These are phyloP conservation scores for Strigops habroptila DNA, from an alignment of 2,113 vertebrate species.

Conservation along the genomic window DNA sequence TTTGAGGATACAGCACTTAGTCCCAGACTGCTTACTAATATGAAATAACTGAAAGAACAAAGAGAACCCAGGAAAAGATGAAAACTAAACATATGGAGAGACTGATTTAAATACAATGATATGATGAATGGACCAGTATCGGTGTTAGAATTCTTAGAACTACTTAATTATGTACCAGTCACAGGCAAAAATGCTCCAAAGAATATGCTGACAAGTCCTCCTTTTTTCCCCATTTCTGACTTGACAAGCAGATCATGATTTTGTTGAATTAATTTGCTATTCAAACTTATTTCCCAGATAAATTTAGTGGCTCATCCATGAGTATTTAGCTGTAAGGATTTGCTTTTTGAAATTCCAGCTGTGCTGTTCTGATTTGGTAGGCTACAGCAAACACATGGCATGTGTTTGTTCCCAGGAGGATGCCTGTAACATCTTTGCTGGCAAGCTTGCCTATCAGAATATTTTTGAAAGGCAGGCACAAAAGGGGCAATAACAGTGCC, in stretches of 20 bases:
- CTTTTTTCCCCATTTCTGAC: not conserved
- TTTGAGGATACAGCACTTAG: not conserved
- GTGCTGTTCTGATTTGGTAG: conserved; percentile 28
- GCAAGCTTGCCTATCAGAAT: not conserved
- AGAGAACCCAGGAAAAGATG: not conserved
- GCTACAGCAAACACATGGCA: not conserved
- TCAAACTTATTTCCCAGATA: conserved; percentile 46
- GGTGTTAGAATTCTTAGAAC: not conserved
- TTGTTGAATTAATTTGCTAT: conserved; percentile 46
- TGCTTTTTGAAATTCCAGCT: conserved; percentile 51
- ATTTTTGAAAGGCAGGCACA: conserved; percentile 37
- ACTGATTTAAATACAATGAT: not conserved
- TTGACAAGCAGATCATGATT: conserved; percentile 45
- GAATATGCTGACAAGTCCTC: conserved; percentile 14
- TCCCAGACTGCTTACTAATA: not conserved
- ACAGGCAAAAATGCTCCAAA: conserved; percentile 9
- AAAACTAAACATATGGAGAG: not conserved
- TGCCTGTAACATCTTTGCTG: not conserved
- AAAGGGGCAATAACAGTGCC: not conserved
- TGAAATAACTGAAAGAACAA: not conserved
- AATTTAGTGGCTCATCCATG: conserved; percentile 38
- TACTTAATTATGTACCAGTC: not conserved
- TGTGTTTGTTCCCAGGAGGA: not conserved
- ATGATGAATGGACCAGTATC: not conserved
- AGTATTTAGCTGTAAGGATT: conserved; percentile 22